phyloP scores from a whole-genome alignment of 2,888 invertebrate species.

The Macrophya annulata region DNA sequence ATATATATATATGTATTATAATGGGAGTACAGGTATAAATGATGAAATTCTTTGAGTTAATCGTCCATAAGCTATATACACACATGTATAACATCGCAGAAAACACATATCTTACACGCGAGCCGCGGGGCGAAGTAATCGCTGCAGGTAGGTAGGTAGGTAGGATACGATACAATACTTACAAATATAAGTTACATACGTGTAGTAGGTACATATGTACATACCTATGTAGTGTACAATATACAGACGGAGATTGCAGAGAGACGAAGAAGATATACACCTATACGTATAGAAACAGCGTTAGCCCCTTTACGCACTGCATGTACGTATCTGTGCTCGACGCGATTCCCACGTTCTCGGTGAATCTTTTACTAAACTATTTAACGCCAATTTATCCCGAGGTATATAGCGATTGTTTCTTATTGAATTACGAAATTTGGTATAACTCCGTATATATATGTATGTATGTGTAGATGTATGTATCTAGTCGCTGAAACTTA shows the following conservation, averaged over 20 bases:
- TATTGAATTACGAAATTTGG: not conserved
- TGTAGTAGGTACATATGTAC: not conserved
- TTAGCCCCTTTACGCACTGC: slow-evolving; percentile 3
- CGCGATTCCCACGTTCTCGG: slow-evolving; percentile 44
- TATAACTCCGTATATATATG: not conserved
- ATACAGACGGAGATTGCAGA: not conserved
- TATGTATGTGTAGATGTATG: not conserved
- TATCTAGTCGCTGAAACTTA: no score
- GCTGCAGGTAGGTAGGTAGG: not conserved
- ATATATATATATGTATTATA: no score
- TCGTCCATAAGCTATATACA: slow-evolving; percentile 16
- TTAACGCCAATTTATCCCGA: not conserved
- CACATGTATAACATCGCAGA: not conserved
- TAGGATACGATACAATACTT: not conserved
- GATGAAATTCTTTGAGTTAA: slow-evolving; percentile 19
- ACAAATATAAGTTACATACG: not conserved
- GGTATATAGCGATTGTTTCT: not conserved
- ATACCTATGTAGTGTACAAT: no score
- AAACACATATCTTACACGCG: slow-evolving; percentile 23
- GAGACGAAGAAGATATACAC: not conserved
- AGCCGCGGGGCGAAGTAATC: slow-evolving; percentile 30
- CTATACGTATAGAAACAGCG: not conserved
- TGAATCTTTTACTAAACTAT: slow-evolving; percentile 8
- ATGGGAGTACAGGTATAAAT: not conserved
- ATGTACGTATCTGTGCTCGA: not conserved